phyloP scores from a whole-genome alignment of 2,888 invertebrate genomes.

The Aproaerema taeniolella region DNA sequence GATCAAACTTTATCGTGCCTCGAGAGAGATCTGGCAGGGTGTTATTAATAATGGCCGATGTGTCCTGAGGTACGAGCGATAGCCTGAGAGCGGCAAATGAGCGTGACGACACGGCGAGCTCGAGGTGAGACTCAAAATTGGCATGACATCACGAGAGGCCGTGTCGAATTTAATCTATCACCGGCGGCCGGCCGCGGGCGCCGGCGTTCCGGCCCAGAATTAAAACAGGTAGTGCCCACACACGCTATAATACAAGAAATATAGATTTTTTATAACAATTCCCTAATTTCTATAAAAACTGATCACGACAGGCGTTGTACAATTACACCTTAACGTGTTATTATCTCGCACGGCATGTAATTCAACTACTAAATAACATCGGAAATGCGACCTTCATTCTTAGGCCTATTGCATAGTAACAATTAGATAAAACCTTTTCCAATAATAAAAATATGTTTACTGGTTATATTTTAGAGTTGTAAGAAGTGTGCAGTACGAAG shows the following conservation, averaged over 20 bases:
- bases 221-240: conserved; percentile 48
- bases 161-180: conserved; percentile 77
- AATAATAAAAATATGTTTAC: neutral
- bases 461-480: conserved; percentile 7
- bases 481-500: too few relatives aligned
- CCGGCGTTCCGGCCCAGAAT: conserved; percentile 39
- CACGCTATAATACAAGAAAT: conserved; percentile 40
- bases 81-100: conserved; percentile 42
- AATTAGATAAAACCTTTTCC: too few relatives aligned
- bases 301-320: conserved; percentile 35
- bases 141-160: conserved; percentile 74
- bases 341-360: conserved; percentile 33
- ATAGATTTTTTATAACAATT: conserved; percentile 35
- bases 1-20: conserved; percentile 12
- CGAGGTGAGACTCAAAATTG: conserved; percentile 57
- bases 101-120: conserved; percentile 57
- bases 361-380: conserved; percentile 31
- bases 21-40: conserved; percentile 28
- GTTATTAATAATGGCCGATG: conserved; percentile 42
- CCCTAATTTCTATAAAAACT: conserved; percentile 39
- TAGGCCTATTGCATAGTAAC: conserved; percentile 6
- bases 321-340: conserved; percentile 35
- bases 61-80: conserved; percentile 38
- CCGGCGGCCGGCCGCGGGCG: conserved; percentile 57
- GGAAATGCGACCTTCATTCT: conserved; percentile 29